These are phyloP conservation scores for Tiaroga cobitis DNA, from an alignment of 2,797 vertebrate species.

Conservation along the genomic window DNA sequence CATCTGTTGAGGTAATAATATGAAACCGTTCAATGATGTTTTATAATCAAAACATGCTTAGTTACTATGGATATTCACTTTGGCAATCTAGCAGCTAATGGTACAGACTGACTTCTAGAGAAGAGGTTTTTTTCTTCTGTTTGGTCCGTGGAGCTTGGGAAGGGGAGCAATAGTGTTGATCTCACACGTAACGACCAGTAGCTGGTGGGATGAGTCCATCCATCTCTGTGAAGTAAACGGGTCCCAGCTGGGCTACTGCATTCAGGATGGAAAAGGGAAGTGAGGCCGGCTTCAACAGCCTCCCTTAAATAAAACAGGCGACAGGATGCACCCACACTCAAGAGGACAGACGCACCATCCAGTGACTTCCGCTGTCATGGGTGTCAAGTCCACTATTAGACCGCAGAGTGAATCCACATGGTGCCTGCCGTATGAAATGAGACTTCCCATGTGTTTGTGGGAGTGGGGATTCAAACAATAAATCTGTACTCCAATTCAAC, in stretches of 20 bases:
- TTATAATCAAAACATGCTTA: conserved; percentile 10
- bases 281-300: conserved; percentile 61
- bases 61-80: background rate
- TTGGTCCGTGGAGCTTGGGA: conserved; percentile 36
- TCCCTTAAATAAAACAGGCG: conserved; percentile 63
- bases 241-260: conserved; percentile 69
- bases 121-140: conserved; percentile 11
- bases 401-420: conserved; percentile 75
- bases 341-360: conserved; percentile 65
- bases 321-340: conserved; percentile 75
- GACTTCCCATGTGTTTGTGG: conserved; percentile 57
- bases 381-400: conserved; percentile 72
- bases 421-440: conserved; percentile 51
- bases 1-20: conserved; percentile 1
- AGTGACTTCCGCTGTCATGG: conserved; percentile 65
- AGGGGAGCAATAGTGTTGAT: conserved; percentile 33
- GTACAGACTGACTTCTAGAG: conserved; percentile 15
- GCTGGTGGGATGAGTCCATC: conserved; percentile 67
- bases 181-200: conserved; percentile 63
- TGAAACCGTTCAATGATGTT: conserved; percentile 7
- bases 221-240: conserved; percentile 66
- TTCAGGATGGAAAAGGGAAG: conserved; percentile 67
- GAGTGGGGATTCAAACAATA: conserved; percentile 53
- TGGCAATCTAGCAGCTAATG: background rate
- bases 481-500: conserved; percentile 57